Percentiles rank a stretch among this genome's conserved stretches.
Evolutionary conservation across 2,888 invertebrate species (phyloP).

Genomic region (Drosophila parthenogenetica): DNA sequence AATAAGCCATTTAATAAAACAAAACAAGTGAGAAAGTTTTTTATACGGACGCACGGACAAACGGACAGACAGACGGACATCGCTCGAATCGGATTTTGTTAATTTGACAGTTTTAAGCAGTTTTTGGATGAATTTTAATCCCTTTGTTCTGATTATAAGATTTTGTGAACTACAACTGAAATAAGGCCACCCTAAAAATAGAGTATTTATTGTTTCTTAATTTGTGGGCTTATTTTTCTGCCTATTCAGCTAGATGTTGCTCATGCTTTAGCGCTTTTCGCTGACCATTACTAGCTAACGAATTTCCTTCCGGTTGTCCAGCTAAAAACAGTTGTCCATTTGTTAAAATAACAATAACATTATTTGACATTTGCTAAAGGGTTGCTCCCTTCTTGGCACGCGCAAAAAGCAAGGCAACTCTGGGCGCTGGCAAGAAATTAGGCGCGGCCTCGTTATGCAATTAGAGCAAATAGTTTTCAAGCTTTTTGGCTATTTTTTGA

Average conservation of each 20-base stretch:
- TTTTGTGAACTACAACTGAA: too few species aligned
- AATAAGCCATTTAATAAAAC: too few species aligned
- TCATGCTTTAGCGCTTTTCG: slow-evolving; percentile 18
- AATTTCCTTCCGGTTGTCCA: slow-evolving; percentile 61
- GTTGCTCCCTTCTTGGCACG: slow-evolving; percentile 13
- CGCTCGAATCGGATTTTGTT: too few species aligned
- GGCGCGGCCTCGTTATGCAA: slow-evolving; percentile 60
- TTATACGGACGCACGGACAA: too few species aligned
- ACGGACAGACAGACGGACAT: too few species aligned
- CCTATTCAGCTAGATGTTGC: slow-evolving; percentile 24
- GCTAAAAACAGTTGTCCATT: slow-evolving; percentile 61
- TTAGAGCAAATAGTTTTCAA: slow-evolving; percentile 70
- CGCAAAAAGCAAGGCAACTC: neutral
- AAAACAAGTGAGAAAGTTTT: too few species aligned
- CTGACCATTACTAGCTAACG: slow-evolving; percentile 48
- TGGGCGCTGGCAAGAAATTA: slow-evolving; percentile 47
- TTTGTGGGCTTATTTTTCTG: slow-evolving; percentile 3
- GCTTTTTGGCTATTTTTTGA: slow-evolving; percentile 45
- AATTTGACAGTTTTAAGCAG: too few species aligned
- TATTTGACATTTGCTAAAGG: slow-evolving; percentile 48
- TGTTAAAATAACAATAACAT: slow-evolving; percentile 55
- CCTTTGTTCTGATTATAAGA: too few species aligned
- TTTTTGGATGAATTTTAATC: too few species aligned
- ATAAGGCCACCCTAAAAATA: too few species aligned
- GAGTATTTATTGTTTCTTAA: neutral